phyloP scores from a whole-genome alignment of 2,888 invertebrate genomes.

The Nemotelus nigrinus region DNA sequence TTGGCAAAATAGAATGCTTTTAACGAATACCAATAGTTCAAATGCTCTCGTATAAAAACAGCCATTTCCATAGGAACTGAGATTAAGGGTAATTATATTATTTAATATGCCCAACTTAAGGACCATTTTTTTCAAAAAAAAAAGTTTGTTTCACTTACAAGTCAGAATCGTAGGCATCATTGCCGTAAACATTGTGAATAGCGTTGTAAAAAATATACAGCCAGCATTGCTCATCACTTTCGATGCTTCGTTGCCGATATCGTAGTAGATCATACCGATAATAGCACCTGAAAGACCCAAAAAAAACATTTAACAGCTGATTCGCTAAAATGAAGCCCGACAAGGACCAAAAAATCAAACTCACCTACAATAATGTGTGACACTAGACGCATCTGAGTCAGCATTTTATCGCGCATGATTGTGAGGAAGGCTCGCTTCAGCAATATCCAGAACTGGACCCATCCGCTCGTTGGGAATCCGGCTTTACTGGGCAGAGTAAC shows the following conservation, averaged over 20 bases:
- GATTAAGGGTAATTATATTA: conserved; percentile 57
- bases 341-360: neutral
- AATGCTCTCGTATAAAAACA: conserved; percentile 92
- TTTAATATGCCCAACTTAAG: conserved; percentile 26
- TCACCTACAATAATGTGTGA: conserved; percentile 72
- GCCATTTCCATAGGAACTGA: conserved; percentile 95
- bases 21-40: conserved; percentile 96
- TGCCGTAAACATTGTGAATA: conserved; percentile 97
- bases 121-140: neutral
- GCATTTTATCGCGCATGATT: conserved; percentile 84
- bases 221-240: conserved; percentile 96
- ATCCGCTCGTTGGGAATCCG: conserved; percentile 83
- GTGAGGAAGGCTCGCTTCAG: conserved; percentile 85
- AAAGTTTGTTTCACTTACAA: conserved; percentile 74
- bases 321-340: neutral
- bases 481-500: conserved; percentile 73
- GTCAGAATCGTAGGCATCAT: conserved; percentile 99
- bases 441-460: conserved; percentile 87
- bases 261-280: conserved; percentile 92
- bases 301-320: neutral
- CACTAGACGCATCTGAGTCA: conserved; percentile 88
- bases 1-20: conserved; percentile 97
- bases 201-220: conserved; percentile 93
- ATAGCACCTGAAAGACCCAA: conserved; percentile 72
- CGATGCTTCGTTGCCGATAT: conserved; percentile 91